phyloP scores from a whole-genome alignment of 2,888 invertebrate genomes.

The Cheilosia vernalis region DNA sequence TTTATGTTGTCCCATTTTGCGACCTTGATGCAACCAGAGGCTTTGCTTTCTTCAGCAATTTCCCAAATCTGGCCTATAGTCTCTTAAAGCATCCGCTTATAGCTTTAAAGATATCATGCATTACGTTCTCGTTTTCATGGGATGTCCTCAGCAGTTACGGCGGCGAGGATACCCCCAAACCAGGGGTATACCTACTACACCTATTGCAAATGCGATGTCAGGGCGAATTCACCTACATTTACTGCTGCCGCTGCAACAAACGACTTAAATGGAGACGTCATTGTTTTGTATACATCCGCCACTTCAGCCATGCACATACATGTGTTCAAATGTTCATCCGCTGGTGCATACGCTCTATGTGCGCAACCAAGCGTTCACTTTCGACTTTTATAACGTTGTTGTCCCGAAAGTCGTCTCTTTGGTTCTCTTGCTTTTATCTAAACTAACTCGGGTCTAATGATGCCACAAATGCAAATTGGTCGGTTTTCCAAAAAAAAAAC shows the following conservation, averaged over 20 bases:
- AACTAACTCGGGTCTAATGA: constrained; percentile 68
- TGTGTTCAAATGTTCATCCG: constrained; percentile 14
- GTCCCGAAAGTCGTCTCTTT: constrained; percentile 39
- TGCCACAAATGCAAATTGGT: constrained; percentile 70
- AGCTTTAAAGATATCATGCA: too few species aligned
- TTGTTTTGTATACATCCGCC: constrained; percentile 9
- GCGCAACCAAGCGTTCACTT: constrained; percentile 55
- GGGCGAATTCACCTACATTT: constrained; percentile 45
- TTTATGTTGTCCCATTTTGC: too few species aligned
- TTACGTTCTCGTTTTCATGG: not conserved
- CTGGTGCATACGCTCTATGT: constrained; percentile 26
- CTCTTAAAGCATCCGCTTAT: too few species aligned
- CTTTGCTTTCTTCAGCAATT: too few species aligned
- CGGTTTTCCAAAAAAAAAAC: constrained; percentile 30
- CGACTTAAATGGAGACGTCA: constrained; percentile 49
- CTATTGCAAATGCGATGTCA: constrained; percentile 12
- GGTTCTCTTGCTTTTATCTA: constrained; percentile 53
- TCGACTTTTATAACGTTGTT: constrained; percentile 51
- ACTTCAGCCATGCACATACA: constrained; percentile 11
- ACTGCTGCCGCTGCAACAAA: constrained; percentile 46
- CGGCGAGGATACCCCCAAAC: not conserved
- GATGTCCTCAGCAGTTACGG: not conserved
- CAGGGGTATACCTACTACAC: too few species aligned
- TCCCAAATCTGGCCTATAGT: too few species aligned
- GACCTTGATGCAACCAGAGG: too few species aligned